phyloP scores from a whole-genome alignment of 2,113 vertebrate species.

The Ciconia stormi region DNA sequence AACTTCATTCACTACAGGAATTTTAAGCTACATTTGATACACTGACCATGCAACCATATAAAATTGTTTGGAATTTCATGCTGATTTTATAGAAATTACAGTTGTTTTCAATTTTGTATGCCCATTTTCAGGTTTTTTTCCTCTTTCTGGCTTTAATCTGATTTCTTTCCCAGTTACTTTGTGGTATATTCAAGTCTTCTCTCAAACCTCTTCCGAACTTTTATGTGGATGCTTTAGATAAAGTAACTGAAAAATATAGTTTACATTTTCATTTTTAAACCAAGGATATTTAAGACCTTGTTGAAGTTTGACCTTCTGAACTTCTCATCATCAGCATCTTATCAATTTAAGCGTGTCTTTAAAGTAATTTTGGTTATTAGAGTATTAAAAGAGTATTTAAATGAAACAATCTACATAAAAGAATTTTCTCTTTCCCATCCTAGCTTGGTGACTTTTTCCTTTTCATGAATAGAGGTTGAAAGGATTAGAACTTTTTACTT shows the following conservation, averaged over 20 bases:
- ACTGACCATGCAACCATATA: conserved; percentile 40
- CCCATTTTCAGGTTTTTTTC: background rate
- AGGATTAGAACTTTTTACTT: background rate
- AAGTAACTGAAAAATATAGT: background rate
- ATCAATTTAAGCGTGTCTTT: background rate
- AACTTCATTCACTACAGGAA: background rate
- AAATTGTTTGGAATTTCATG: conserved; percentile 62
- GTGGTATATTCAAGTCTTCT: background rate
- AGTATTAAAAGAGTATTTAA: background rate
- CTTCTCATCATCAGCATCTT: background rate
- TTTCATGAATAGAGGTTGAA: background rate
- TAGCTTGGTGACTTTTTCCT: background rate
- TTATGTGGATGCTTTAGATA: background rate
- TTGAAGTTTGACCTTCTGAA: background rate
- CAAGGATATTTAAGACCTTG: background rate
- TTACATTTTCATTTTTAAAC: background rate
- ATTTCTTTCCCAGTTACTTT: conserved; percentile 46
- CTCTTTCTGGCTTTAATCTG: conserved; percentile 26
- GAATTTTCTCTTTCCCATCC: background rate
- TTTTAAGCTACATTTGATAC: conserved; percentile 48
- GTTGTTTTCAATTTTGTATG: conserved; percentile 52
- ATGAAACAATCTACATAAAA: background rate
- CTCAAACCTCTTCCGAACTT: conserved; percentile 13
- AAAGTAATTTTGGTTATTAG: background rate
- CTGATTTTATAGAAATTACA: conserved; percentile 61